Base-by-base conservation (phyloP, 2,113 vertebrate genomes). In the Rattus norvegicus region DNA sequence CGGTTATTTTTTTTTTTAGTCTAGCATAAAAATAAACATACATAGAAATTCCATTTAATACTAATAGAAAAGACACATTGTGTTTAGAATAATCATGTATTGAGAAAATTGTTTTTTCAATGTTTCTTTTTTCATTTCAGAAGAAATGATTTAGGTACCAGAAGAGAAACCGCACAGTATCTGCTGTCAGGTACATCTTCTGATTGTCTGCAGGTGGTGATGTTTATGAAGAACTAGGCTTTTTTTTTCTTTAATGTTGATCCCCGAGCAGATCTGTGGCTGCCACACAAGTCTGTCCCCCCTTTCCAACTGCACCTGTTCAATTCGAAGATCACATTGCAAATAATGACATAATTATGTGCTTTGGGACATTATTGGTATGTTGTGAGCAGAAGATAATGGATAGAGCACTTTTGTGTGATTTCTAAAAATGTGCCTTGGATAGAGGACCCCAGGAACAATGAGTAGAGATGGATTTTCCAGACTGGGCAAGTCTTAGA, bases 161-260 rank as follows among this genome's bases (percentile, higher is more conserved):
- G 65, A 96, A 93, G 49, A 87, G 88, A 97, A 96, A 90, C 17
- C 67, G 30, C 26, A 20, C 80, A 90, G 47, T 90, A 72, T 52
- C 39, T 70, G 47, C 39, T 81, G 77, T 83, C 69, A 94, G 72
- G 43, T 93, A 24, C 91, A 90, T 95, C 95, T 95, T 95, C 87
- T 97, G 80, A 97, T 97, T 97, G 92, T 97, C 92, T 98, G 84
- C 94, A 97, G 90, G 96, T 98, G 97, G 93, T 76, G 75, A 93
- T 95, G n/a, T 95, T 97, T 95, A 93, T 93, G 72, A 97, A 91
- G 33, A 93, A 88, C 0, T 33, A 93, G 87, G 22, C 11, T 28
- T 88, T 94, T 86, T 70, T 72, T 89, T 36, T 5, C 95, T 92
- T 17, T 0, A 85, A 77, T 87, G 49, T 83, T 91, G 70, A 88